Evolutionary conservation across 2,797 vertebrate species (phyloP).

Genomic region (Philypnodon macrostomus): DNA sequence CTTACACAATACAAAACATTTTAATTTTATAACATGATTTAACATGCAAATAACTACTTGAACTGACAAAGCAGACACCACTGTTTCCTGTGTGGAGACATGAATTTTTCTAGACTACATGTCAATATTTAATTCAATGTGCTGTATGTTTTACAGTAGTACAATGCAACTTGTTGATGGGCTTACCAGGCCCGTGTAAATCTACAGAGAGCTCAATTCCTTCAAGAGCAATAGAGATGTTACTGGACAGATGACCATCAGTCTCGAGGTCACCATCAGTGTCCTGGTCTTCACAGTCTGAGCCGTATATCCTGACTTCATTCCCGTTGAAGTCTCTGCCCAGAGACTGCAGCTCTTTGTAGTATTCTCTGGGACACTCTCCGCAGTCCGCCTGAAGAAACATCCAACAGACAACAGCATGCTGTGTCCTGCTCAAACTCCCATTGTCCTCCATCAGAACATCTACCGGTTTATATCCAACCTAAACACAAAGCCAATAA

Average conservation of each 20-base stretch:
- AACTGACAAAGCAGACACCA: no score
- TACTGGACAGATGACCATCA: conserved; percentile 53
- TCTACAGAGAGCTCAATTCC: conserved; percentile 42
- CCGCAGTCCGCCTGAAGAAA: conserved; percentile 59
- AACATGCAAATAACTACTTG: no score
- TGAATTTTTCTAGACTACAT: no score
- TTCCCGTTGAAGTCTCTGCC: conserved; percentile 24
- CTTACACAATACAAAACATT: no score
- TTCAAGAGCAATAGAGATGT: accelerated
- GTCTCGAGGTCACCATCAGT: conserved; percentile 55
- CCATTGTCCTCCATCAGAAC: conserved; percentile 43
- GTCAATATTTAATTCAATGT: no score
- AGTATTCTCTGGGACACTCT: not conserved
- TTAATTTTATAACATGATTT: no score
- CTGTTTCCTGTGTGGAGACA: no score
- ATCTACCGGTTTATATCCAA: not conserved
- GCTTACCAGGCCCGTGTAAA: conserved; percentile 30
- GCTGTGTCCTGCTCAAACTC: not conserved
- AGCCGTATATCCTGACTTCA: accelerated
- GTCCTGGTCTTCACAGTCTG: not conserved
- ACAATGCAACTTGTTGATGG: no score
- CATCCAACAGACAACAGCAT: conserved; percentile 52
- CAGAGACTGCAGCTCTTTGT: conserved; percentile 39
- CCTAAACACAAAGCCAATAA: not conserved
- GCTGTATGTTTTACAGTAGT: no score